phyloP scores from a whole-genome alignment of 2,888 invertebrate genomes.

The Automeris io region DNA sequence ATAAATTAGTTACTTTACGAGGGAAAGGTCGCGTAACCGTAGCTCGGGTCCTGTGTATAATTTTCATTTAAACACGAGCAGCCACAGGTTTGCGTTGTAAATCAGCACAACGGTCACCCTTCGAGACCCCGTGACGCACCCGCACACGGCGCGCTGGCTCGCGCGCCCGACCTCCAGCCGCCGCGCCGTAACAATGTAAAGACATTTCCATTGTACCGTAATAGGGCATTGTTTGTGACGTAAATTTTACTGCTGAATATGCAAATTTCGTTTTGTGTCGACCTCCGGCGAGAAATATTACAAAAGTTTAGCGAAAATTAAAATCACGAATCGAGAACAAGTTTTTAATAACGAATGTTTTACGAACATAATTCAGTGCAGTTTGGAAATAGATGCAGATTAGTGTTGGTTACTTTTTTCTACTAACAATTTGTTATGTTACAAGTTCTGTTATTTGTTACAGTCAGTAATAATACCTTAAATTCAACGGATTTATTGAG shows the following conservation, averaged over 20 bases:
- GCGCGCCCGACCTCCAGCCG: constrained; percentile 22
- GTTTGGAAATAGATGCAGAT: background rate
- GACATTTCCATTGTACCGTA: constrained; percentile 71
- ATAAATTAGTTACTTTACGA: constrained; percentile 71
- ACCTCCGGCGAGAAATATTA: constrained; percentile 64
- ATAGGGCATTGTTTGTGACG: constrained; percentile 72
- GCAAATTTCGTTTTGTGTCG: constrained; percentile 64
- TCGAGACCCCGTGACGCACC: constrained; percentile 30
- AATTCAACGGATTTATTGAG: background rate
- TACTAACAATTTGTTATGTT: too few relatives aligned
- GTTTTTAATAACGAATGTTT: constrained; percentile 32
- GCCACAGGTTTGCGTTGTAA: constrained; percentile 65
- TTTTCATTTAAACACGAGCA: constrained; percentile 67
- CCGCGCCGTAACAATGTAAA: constrained; percentile 65
- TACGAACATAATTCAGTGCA: background rate
- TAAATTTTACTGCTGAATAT: constrained; percentile 71
- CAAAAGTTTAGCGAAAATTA: constrained; percentile 66
- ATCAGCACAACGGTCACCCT: constrained; percentile 58
- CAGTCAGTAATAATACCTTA: background rate
- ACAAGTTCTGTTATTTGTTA: too few relatives aligned
- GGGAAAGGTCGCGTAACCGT: constrained; percentile 58
- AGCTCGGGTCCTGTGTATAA: constrained; percentile 58
- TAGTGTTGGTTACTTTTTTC: background rate
- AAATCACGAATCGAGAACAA: constrained; percentile 61
- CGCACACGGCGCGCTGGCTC: constrained; percentile 19